Conservation (phyloP, 2,888 invertebrate genomes). For the Anticlea derivata region DNA sequence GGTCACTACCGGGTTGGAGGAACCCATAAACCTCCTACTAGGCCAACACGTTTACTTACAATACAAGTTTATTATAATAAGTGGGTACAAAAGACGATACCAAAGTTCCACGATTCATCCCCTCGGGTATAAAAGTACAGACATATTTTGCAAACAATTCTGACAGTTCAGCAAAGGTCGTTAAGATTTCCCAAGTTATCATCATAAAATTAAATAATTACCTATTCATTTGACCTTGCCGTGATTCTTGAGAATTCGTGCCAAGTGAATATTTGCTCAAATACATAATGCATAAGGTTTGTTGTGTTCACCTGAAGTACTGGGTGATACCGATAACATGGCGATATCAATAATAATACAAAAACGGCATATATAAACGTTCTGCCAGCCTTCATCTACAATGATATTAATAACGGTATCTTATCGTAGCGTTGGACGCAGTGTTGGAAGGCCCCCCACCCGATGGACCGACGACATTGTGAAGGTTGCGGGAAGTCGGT, state of each 20-base stretch:
- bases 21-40: too few species aligned
- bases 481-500: too few species aligned
- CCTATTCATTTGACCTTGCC: conserved; percentile 49
- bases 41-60: conserved; percentile 8
- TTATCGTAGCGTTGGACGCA: conserved; percentile 46
- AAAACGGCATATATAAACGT: conserved; percentile 44
- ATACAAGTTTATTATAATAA: conserved; percentile 15
- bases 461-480: too few species aligned
- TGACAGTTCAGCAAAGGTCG: conserved; percentile 42
- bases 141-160: conserved; percentile 41
- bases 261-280: conserved; percentile 36
- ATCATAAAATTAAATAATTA: conserved; percentile 62
- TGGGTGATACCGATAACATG: conserved; percentile 36
- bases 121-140: conserved; percentile 28
- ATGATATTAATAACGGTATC: conserved; percentile 43
- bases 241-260: conserved; percentile 34
- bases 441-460: too few species aligned
- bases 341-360: conserved; percentile 44
- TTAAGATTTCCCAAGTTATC: conserved; percentile 49
- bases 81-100: conserved; percentile 14
- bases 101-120: conserved; percentile 20
- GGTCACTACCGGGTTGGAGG: too few species aligned
- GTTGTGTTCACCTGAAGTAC: conserved; percentile 17
- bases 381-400: conserved; percentile 43
- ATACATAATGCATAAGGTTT: conserved; percentile 28